Evolutionary conservation across 2,888 invertebrate species (phyloP).

Genomic region (Unio pictorum): DNA sequence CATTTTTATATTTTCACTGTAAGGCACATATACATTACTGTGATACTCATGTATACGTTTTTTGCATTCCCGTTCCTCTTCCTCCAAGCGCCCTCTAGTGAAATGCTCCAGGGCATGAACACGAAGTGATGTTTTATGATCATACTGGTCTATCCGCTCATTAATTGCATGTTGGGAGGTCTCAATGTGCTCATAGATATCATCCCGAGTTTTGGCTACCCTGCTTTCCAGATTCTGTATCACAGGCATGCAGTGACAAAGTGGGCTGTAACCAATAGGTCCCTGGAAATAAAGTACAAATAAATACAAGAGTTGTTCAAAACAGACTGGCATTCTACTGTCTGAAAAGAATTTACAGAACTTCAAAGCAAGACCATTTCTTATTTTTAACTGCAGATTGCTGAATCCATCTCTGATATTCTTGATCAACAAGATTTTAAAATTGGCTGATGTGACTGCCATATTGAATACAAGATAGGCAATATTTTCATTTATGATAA

Average conservation of each 20-base stretch:
- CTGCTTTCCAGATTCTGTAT: slow-evolving; percentile 88
- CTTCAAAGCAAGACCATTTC: background rate
- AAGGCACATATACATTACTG: slow-evolving; percentile 70
- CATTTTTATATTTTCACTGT: slow-evolving; percentile 46
- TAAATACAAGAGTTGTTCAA: background rate
- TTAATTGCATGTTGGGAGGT: slow-evolving; percentile 85
- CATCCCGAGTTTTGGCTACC: slow-evolving; percentile 84
- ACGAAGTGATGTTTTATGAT: slow-evolving; percentile 74
- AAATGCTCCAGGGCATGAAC: slow-evolving; percentile 56
- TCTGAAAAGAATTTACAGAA: background rate
- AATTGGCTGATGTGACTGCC: no score
- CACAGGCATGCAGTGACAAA: slow-evolving; percentile 93
- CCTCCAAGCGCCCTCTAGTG: slow-evolving; percentile 78
- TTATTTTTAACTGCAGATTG: no score
- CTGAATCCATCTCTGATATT: no score
- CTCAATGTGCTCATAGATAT: slow-evolving; percentile 84
- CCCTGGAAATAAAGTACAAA: slow-evolving; percentile 74
- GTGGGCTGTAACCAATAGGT: slow-evolving; percentile 82
- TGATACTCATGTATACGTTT: slow-evolving; percentile 79
- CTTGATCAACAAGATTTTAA: no score
- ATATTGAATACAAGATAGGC: no score
- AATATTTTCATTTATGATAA: no score
- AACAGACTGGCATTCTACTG: background rate
- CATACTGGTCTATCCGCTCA: slow-evolving; percentile 85
- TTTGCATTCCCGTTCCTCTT: slow-evolving; percentile 78